Percentiles rank a stretch among this genome's conserved stretches.
These are phyloP conservation scores for Athetis lepigone DNA, from an alignment of 2,888 invertebrate genomes.

Conservation along the genomic window DNA sequence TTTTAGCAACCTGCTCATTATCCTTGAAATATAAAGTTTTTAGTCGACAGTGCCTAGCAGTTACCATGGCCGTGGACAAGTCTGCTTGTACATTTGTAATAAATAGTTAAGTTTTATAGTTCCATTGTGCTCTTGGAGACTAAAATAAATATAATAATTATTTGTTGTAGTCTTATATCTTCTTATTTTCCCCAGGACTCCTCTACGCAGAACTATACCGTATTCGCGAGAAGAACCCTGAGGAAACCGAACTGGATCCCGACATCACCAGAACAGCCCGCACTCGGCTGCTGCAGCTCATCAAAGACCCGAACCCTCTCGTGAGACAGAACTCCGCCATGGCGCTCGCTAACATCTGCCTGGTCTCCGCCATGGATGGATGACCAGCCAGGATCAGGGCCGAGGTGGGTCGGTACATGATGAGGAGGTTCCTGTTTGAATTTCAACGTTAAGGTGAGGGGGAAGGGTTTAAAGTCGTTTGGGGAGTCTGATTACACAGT, in stretches of 20 bases:
- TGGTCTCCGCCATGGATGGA: constrained; percentile 68
- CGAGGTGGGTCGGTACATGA: constrained; percentile 27
- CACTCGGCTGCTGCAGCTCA: constrained; percentile 88
- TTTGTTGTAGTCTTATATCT: no score
- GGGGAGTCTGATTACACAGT: background rate
- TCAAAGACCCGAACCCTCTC: constrained; percentile 88
- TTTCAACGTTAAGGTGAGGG: constrained; percentile 36
- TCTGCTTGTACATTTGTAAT: no score
- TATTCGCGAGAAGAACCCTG: constrained; percentile 74
- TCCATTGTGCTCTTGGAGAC: no score
- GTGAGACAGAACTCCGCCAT: constrained; percentile 91
- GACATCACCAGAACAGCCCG: constrained; percentile 80
- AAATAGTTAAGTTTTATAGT: no score
- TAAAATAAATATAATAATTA: no score
- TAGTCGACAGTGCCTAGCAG: no score
- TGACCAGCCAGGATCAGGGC: constrained; percentile 53
- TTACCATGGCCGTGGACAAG: no score
- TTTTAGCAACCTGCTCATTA: no score
- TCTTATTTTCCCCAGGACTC: constrained; percentile 70
- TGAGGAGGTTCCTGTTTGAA: constrained; percentile 46
- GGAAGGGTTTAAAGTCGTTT: constrained; percentile 10
- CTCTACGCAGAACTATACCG: constrained; percentile 83
- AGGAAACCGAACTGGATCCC: constrained; percentile 76
- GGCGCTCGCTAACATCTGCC: constrained; percentile 88
- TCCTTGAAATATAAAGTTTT: no score